phyloP scores from a whole-genome alignment of 2,888 invertebrate species.

The Pyralis farinalis region DNA sequence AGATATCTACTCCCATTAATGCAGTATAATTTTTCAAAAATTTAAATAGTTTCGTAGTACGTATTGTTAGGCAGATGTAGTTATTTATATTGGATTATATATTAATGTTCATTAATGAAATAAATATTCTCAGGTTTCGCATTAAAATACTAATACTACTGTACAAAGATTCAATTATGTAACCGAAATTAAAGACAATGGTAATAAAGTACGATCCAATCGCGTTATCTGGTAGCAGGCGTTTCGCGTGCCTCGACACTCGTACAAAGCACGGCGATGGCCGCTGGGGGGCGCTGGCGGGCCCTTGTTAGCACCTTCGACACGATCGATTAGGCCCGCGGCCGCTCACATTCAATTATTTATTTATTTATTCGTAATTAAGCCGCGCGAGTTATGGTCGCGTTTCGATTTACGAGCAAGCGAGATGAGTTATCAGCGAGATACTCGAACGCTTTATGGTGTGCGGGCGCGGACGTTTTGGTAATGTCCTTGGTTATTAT shows the following conservation, averaged over 20 bases:
- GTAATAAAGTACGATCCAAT: conserved; percentile 13
- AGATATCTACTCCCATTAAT: no score
- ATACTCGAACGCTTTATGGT: conserved; percentile 37
- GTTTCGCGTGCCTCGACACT: conserved; percentile 17
- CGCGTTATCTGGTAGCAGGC: conserved; percentile 26
- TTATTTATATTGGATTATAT: no score
- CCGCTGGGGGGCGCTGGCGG: conserved; percentile 40
- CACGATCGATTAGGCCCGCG: conserved; percentile 76
- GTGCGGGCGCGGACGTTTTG: conserved; percentile 25
- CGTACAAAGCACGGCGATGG: conserved; percentile 30
- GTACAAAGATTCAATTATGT: conserved; percentile 15
- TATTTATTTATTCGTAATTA: conserved; percentile 82
- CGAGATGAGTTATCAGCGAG: conserved; percentile 58
- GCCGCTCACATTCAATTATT: conserved; percentile 81
- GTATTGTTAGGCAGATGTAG: no score
- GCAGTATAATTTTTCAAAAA: no score
- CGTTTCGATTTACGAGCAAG: conserved; percentile 61
- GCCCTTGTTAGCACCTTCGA: conserved; percentile 75
- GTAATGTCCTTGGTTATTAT: conserved; percentile 19
- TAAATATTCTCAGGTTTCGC: no score
- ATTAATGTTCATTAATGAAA: no score
- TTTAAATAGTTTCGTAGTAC: no score
- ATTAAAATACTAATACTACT: no score
- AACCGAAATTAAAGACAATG: conserved; percentile 4
- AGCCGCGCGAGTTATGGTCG: conserved; percentile 71